Evolutionary conservation across 2,888 invertebrate species (phyloP).

Genomic region (Pristionchus entomophagus): DNA sequence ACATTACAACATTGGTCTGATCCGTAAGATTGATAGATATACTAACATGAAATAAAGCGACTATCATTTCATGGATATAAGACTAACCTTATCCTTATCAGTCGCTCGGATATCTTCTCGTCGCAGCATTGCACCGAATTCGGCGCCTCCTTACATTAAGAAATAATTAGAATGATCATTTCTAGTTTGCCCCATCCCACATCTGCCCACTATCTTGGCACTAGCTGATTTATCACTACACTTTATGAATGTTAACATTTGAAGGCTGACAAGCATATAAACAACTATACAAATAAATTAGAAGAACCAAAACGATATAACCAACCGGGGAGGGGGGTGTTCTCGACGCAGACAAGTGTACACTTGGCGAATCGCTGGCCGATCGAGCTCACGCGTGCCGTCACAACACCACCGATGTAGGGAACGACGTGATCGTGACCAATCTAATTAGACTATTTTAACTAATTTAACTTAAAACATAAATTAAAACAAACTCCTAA

Average conservation of each 20-base stretch:
- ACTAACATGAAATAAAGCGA: too few species aligned
- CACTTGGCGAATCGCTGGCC: slow-evolving; percentile 85
- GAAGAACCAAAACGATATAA: slow-evolving; percentile 9
- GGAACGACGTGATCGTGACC: slow-evolving; percentile 87
- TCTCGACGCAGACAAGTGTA: slow-evolving; percentile 88
- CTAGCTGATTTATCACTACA: too few species aligned
- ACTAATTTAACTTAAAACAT: background rate
- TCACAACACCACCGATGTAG: slow-evolving; percentile 89
- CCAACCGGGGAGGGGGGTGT: slow-evolving; percentile 82
- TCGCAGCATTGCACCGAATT: slow-evolving; percentile 86
- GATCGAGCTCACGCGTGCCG: slow-evolving; percentile 83
- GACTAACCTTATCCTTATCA: slow-evolving; percentile 85
- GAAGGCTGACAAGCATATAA: background rate
- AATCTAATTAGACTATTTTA: background rate
- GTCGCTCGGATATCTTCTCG: slow-evolving; percentile 91
- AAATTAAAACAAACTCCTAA: background rate
- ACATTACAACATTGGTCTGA: too few species aligned
- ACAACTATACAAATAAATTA: background rate
- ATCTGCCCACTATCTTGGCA: too few species aligned
- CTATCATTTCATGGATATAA: background rate
- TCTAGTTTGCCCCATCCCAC: too few species aligned
- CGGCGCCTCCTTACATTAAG: slow-evolving; percentile 78
- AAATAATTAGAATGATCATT: too few species aligned
- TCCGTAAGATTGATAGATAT: too few species aligned
- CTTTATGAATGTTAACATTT: background rate